phyloP scores from a whole-genome alignment of 2,797 vertebrate genomes.

The Sebastes taczanowskii region DNA sequence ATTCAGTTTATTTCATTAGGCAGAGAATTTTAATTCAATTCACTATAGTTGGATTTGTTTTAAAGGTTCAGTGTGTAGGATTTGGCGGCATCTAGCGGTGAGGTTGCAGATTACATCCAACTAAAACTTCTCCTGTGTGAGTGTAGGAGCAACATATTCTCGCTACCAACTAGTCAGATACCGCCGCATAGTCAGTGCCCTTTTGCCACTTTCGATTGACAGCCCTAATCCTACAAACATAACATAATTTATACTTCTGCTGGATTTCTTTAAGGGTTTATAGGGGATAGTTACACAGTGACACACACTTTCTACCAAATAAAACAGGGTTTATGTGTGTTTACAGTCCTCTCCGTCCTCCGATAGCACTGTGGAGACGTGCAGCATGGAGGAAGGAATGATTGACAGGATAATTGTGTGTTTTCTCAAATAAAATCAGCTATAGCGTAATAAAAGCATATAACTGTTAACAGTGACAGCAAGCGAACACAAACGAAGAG shows the following conservation, averaged over 20 bases:
- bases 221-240: background rate
- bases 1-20: background rate
- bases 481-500: too few relatives aligned
- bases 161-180: too few relatives aligned
- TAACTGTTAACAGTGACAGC: background rate
- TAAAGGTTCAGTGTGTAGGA: too few relatives aligned
- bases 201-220: too few relatives aligned
- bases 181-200: too few relatives aligned
- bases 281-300: background rate
- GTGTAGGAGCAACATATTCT: too few relatives aligned
- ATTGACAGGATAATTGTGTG: background rate
- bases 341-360: background rate
- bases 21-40: background rate
- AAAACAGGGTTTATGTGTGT: background rate
- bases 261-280: background rate
- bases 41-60: background rate
- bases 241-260: background rate
- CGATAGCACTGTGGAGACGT: background rate
- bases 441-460: background rate
- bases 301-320: background rate
- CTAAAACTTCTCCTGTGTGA: too few relatives aligned
- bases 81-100: too few relatives aligned
- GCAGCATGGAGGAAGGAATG: background rate
- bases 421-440: conserved; percentile 23
- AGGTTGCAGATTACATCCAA: too few relatives aligned